These are phyloP conservation scores for Cryptotis parvus DNA, from an alignment of 2,113 vertebrate species.

Conservation along the genomic window DNA sequence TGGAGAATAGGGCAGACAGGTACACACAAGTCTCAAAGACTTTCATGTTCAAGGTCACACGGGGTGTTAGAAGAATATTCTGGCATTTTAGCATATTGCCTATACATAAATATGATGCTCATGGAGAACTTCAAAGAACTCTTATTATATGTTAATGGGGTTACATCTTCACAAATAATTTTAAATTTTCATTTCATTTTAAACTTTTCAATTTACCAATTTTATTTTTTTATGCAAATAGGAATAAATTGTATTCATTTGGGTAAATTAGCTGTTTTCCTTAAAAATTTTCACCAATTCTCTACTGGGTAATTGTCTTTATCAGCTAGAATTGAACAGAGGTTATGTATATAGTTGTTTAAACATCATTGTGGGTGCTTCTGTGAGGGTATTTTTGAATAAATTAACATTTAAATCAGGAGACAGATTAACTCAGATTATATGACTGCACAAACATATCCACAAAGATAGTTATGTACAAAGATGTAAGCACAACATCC, in stretches of 20 bases:
- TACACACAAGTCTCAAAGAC: fast-evolving
- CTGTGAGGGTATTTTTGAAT: neutral
- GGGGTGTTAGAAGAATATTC: neutral
- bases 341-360: neutral
- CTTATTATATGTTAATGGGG: neutral
- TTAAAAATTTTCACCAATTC: neutral
- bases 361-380: neutral
- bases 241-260: slow-evolving; percentile 10
- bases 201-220: slow-evolving; percentile 22
- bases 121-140: slow-evolving; percentile 24
- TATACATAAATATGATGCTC: neutral
- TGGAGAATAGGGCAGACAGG: fast-evolving
- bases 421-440: neutral
- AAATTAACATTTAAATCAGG: neutral
- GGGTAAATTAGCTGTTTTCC: neutral
- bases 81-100: neutral
- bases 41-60: fast-evolving
- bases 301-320: neutral
- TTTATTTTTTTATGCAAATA: neutral
- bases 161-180: too few species aligned
- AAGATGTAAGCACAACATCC: neutral
- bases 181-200: too few species aligned
- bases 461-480: too few species aligned
- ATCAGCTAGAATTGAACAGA: neutral
- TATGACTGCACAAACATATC: neutral